These are phyloP conservation scores for Augochlora pura DNA, from an alignment of 1,140 invertebrate genomes.

Conservation along the genomic window DNA sequence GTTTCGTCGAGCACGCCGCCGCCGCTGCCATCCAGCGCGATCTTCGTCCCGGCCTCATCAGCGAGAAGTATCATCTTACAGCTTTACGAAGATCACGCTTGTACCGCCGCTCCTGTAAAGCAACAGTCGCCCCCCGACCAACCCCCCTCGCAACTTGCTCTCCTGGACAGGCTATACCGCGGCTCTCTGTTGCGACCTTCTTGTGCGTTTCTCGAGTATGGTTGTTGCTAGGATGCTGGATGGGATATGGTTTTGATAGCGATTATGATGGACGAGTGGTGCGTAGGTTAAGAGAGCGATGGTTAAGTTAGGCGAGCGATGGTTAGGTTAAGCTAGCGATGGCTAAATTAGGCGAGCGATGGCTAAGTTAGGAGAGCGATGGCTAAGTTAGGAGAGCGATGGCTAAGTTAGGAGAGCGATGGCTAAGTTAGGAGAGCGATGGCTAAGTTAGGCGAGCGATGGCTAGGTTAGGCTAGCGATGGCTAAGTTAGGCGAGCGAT, in stretches of 20 bases:
- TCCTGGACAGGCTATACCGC: constrained; percentile 9
- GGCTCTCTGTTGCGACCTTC: constrained; percentile 36
- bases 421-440: no score
- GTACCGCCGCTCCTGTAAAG: constrained; percentile 62
- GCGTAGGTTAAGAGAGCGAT: no score
- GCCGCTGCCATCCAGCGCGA: constrained; percentile 33
- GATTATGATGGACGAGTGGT: no score
- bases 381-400: no score
- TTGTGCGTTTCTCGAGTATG: constrained; percentile 45
- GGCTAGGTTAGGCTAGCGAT: no score
- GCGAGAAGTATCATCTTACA: constrained; percentile 67
- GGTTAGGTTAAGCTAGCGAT: no score
- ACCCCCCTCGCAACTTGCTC: constrained; percentile 4
- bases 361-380: no score
- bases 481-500: no score
- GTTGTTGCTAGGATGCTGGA: neutral
- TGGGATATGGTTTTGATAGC: neutral
- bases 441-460: no score
- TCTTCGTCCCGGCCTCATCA: constrained; percentile 55
- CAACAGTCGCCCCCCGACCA: constrained; percentile 45
- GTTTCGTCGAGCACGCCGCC: constrained; percentile 50
- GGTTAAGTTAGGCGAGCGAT: no score
- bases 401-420: no score
- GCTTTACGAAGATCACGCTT: constrained; percentile 66
- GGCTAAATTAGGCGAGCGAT: no score